Percentiles rank a stretch among this genome's conserved stretches.
Evolutionary conservation across 1,140 invertebrate species (phyloP).

Genomic region (Drosophila varians): DNA sequence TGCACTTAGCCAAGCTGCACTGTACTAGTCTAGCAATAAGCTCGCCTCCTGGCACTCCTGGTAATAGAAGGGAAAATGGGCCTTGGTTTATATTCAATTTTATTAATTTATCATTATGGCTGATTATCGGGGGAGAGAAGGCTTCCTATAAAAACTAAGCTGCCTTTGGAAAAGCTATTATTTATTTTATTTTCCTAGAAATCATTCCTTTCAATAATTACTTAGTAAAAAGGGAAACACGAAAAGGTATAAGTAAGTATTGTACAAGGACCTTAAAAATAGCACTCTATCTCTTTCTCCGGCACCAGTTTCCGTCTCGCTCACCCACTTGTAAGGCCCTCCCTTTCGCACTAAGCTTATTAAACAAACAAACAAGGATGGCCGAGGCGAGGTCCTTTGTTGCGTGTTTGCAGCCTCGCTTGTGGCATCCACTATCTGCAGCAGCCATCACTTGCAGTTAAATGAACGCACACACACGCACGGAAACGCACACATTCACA

Average conservation of each 20-base stretch:
- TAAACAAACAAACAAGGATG: constrained; percentile 58
- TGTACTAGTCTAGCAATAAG: constrained; percentile 10
- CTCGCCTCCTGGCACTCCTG: neutral
- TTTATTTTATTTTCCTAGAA: too few relatives aligned
- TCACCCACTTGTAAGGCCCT: neutral
- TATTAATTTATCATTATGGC: neutral
- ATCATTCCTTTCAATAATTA: too few relatives aligned
- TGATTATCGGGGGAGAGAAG: too few relatives aligned
- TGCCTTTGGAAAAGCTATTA: too few relatives aligned
- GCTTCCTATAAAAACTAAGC: too few relatives aligned
- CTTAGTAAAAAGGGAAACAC: too few relatives aligned
- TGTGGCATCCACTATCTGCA: constrained; percentile 58
- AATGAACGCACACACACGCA: constrained; percentile 48
- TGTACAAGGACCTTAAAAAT: constrained; percentile 17
- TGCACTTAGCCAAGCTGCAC: constrained; percentile 27
- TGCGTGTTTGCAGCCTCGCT: constrained; percentile 41
- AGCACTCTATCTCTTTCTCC: constrained; percentile 31
- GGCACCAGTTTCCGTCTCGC: constrained; percentile 9
- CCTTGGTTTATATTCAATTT: too few relatives aligned
- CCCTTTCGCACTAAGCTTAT: constrained; percentile 40
- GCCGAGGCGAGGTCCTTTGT: constrained; percentile 30
- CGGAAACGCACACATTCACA: constrained; percentile 10
- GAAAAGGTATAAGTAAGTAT: constrained; percentile 50
- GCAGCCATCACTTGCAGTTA: constrained; percentile 72
- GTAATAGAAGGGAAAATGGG: too few relatives aligned